Conservation (phyloP, 2,888 invertebrate genomes). For the Rotaria socialis region DNA sequence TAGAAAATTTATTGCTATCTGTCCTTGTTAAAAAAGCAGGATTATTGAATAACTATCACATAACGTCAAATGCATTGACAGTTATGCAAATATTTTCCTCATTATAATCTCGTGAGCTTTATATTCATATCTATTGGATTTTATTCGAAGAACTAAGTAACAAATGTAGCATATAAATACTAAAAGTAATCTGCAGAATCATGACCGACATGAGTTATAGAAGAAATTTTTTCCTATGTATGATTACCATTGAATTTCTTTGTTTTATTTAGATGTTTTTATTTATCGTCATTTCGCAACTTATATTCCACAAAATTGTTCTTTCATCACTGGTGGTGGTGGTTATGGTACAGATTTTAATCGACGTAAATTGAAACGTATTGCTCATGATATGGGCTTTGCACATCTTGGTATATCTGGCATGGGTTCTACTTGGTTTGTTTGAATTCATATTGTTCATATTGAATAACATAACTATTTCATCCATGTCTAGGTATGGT, state of each 20-base stretch:
- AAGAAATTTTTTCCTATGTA: too few relatives aligned
- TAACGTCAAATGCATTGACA: too few relatives aligned
- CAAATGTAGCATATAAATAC: too few relatives aligned
- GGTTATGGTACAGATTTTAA: constrained; percentile 45
- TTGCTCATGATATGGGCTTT: constrained; percentile 39
- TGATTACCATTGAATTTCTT: background rate
- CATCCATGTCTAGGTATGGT: background rate
- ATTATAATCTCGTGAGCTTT: too few relatives aligned
- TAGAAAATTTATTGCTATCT: too few relatives aligned
- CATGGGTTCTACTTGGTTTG: constrained; percentile 43
- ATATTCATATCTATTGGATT: too few relatives aligned
- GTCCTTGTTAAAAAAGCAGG: too few relatives aligned
- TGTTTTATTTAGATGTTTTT: constrained; percentile 31
- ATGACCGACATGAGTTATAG: too few relatives aligned
- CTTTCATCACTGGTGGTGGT: constrained; percentile 39
- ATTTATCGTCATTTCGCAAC: constrained; percentile 39
- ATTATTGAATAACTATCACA: too few relatives aligned
- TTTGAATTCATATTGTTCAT: background rate
- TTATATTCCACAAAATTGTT: constrained; percentile 39
- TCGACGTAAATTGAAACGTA: constrained; percentile 33
- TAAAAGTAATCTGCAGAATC: too few relatives aligned
- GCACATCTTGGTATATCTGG: constrained; percentile 32
- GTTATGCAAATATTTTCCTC: too few relatives aligned
- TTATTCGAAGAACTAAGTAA: too few relatives aligned
- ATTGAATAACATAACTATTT: background rate